Evolutionary conservation across 2,797 vertebrate species (phyloP).

Genomic region (Channallabes apus): DNA sequence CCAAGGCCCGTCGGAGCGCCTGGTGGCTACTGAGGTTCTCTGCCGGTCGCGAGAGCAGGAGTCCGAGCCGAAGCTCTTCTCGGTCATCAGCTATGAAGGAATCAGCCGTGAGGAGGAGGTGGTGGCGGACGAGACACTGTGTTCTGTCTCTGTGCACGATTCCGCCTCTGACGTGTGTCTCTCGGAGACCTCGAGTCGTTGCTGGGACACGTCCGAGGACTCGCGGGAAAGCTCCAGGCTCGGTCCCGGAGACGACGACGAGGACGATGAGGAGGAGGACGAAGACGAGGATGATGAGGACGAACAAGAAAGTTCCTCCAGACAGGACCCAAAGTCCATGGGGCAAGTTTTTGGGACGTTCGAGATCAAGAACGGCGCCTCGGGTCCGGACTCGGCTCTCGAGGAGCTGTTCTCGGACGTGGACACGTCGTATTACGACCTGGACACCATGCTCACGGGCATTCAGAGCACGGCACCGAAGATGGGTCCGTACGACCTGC

Average conservation of each 20-base stretch:
- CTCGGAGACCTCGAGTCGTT: slow-evolving; percentile 60
- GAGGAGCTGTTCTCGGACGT: slow-evolving; percentile 94
- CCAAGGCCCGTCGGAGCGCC: slow-evolving; percentile 72
- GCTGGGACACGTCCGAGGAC: slow-evolving; percentile 64
- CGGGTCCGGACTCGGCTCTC: slow-evolving; percentile 76
- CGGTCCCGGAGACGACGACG: slow-evolving; percentile 38
- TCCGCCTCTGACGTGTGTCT: slow-evolving; percentile 57
- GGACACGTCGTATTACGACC: slow-evolving; percentile 91
- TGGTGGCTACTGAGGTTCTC: slow-evolving; percentile 82
- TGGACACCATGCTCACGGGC: slow-evolving; percentile 92
- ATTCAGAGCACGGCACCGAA: slow-evolving; percentile 85
- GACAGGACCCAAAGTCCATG: slow-evolving; percentile 70
- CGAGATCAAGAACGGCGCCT: slow-evolving; percentile 73
- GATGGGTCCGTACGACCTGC: slow-evolving; percentile 85
- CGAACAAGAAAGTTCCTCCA: slow-evolving; percentile 40
- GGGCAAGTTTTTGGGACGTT: slow-evolving; percentile 83
- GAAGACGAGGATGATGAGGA: slow-evolving; percentile 50
- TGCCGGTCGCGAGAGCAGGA: slow-evolving; percentile 72
- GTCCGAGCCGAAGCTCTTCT: slow-evolving; percentile 62
- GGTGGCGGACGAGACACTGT: slow-evolving; percentile 57
- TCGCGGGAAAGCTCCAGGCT: slow-evolving; percentile 44
- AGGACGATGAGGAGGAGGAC: slow-evolving; percentile 44
- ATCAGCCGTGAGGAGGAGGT: slow-evolving; percentile 60
- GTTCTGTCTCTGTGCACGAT: slow-evolving; percentile 52
- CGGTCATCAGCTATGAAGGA: slow-evolving; percentile 59